Evolutionary conservation across 2,888 invertebrate species (phyloP).

Genomic region (Malacosoma neustria): DNA sequence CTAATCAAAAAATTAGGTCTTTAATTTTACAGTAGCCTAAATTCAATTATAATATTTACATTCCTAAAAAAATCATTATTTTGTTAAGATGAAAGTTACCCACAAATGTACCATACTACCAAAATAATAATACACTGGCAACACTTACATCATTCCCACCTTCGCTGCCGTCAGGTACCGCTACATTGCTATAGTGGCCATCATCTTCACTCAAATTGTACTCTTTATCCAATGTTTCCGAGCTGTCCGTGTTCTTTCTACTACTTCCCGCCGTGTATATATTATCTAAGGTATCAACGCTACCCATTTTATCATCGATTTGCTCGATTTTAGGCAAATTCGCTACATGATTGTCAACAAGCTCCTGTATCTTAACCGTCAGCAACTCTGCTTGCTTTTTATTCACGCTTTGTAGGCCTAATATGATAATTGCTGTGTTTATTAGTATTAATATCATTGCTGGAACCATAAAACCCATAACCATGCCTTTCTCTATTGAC

Average conservation of each 20-base stretch:
- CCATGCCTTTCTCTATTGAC: slow-evolving; percentile 85
- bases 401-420: slow-evolving; percentile 65
- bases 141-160: slow-evolving; percentile 40
- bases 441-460: slow-evolving; percentile 79
- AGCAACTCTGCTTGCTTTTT: slow-evolving; percentile 61
- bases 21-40: background rate
- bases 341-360: slow-evolving; percentile 55
- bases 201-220: slow-evolving; percentile 54
- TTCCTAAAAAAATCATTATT: no score
- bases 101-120: slow-evolving; percentile 6
- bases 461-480: slow-evolving; percentile 84
- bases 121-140: slow-evolving; percentile 2
- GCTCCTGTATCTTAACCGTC: slow-evolving; percentile 57
- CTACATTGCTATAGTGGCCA: slow-evolving; percentile 42
- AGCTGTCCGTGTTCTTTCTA: slow-evolving; percentile 59
- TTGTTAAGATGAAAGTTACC: no score
- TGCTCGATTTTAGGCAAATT: slow-evolving; percentile 51
- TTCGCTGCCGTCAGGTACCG: slow-evolving; percentile 32
- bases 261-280: slow-evolving; percentile 54
- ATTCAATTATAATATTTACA: background rate
- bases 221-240: slow-evolving; percentile 57
- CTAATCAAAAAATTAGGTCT: no score
- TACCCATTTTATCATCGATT: slow-evolving; percentile 39
- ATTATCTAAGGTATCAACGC: slow-evolving; percentile 48
- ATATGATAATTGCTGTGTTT: slow-evolving; percentile 76